These are phyloP conservation scores for Nymphalis io DNA, from an alignment of 1,140 invertebrate genomes.

Conservation along the genomic window DNA sequence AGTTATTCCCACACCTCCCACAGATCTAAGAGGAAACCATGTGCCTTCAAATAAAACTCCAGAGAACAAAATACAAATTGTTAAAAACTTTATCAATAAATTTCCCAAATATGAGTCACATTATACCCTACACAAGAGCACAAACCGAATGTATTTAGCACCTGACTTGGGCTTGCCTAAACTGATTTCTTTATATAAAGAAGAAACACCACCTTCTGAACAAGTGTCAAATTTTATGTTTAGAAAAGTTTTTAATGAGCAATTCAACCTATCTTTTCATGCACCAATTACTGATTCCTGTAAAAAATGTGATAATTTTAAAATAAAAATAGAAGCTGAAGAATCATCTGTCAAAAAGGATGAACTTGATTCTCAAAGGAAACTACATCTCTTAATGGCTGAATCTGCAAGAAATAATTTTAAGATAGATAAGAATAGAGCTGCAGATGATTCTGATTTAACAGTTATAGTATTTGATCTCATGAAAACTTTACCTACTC, in stretches of 20 bases:
- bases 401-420: conserved; percentile 21
- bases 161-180: conserved; percentile 16
- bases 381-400: conserved; percentile 22
- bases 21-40: conserved; percentile 27
- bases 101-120: conserved; percentile 32
- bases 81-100: conserved; percentile 30
- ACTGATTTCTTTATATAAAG: conserved; percentile 21
- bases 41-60: conserved; percentile 31
- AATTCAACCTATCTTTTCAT: conserved; percentile 21
- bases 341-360: background rate
- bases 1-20: conserved; percentile 16
- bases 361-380: conserved; percentile 1
- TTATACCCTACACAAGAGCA: conserved; percentile 20
- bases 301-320: conserved; percentile 31
- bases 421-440: conserved; percentile 7
- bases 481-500: conserved; percentile 25
- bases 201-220: conserved; percentile 6
- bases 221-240: conserved; percentile 24
- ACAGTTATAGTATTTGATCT: conserved; percentile 24
- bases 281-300: conserved; percentile 19
- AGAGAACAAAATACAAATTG: conserved; percentile 22
- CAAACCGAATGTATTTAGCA: conserved; percentile 11
- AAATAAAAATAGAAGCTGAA: conserved; percentile 24
- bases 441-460: conserved; percentile 6
- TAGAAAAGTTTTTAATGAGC: conserved; percentile 26